phyloP scores from a whole-genome alignment of 1,140 invertebrate genomes.

The Atopsyche davidsoni region DNA sequence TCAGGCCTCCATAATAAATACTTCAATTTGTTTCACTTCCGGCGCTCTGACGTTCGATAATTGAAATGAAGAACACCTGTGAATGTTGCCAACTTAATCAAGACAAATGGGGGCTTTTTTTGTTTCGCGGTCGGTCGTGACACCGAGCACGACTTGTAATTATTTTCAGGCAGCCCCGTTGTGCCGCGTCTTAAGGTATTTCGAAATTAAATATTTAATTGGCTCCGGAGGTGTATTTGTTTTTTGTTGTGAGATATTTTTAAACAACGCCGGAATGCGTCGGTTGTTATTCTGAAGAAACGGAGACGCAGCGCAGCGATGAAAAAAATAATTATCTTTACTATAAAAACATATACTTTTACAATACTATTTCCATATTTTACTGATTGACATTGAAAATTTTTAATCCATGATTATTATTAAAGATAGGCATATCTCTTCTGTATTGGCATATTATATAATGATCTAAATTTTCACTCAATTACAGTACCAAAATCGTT shows the following conservation, averaged over 20 bases:
- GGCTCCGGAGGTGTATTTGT: background rate
- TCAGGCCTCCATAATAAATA: slow-evolving; percentile 26
- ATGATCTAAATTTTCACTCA: too few species aligned
- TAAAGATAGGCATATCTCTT: too few species aligned
- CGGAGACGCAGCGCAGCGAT: too few species aligned
- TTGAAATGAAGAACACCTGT: slow-evolving; percentile 31
- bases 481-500: too few species aligned
- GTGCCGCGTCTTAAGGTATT: background rate
- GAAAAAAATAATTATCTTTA: too few species aligned
- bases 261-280: background rate
- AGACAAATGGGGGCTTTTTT: slow-evolving; percentile 25
- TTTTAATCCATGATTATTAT: too few species aligned
- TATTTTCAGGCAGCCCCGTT: slow-evolving; percentile 29
- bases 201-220: background rate
- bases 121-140: slow-evolving; percentile 6
- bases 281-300: too few species aligned
- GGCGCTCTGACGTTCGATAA: slow-evolving; percentile 28
- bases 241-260: background rate
- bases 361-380: too few species aligned
- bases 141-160: slow-evolving; percentile 22
- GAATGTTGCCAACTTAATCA: slow-evolving; percentile 28
- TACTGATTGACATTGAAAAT: too few species aligned
- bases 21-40: slow-evolving; percentile 20
- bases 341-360: too few species aligned
- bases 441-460: too few species aligned